These are phyloP conservation scores for Sinotaia quadrata DNA, from an alignment of 2,888 invertebrate genomes.

Conservation along the genomic window DNA sequence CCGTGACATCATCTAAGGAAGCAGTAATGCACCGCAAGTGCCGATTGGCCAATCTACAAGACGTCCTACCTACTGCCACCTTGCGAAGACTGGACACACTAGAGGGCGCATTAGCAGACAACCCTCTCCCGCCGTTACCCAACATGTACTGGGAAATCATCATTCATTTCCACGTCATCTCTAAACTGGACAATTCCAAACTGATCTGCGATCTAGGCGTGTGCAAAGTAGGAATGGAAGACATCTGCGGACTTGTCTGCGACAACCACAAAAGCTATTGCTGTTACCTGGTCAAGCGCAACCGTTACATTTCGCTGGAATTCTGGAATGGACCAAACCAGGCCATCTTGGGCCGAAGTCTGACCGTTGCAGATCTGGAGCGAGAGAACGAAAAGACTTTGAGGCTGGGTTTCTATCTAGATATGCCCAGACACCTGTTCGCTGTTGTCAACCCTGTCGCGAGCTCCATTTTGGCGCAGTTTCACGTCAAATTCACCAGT, in stretches of 20 bases:
- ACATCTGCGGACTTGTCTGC: slow-evolving; percentile 33
- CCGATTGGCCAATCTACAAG: slow-evolving; percentile 32
- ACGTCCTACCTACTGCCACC: slow-evolving; percentile 29
- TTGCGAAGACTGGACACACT: slow-evolving; percentile 34
- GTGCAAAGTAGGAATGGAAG: slow-evolving; percentile 36
- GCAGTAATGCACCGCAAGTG: slow-evolving; percentile 38
- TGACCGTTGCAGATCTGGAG: slow-evolving; percentile 36
- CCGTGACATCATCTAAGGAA: slow-evolving; percentile 28
- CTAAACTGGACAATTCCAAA: slow-evolving; percentile 30
- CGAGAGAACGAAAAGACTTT: slow-evolving; percentile 36
- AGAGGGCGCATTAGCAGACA: slow-evolving; percentile 37
- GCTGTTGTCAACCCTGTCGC: slow-evolving; percentile 33
- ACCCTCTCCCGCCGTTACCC: slow-evolving; percentile 28
- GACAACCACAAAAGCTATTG: slow-evolving; percentile 38
- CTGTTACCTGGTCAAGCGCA: slow-evolving; percentile 35
- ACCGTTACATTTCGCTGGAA: slow-evolving; percentile 35
- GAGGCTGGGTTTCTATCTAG: slow-evolving; percentile 36
- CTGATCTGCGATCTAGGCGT: slow-evolving; percentile 37
- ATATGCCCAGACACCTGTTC: slow-evolving; percentile 26
- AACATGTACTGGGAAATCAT: slow-evolving; percentile 37
- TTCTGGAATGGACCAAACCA: slow-evolving; percentile 41
- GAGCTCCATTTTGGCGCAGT: slow-evolving; percentile 32
- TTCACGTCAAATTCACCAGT: slow-evolving; percentile 34
- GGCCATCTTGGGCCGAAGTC: slow-evolving; percentile 33
- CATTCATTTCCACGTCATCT: slow-evolving; percentile 35